A percentile compares a stretch with the other conserved stretches of the same genome.
phyloP scores from a whole-genome alignment of 1,140 invertebrate species.

The Aphaenogaster rudis region DNA sequence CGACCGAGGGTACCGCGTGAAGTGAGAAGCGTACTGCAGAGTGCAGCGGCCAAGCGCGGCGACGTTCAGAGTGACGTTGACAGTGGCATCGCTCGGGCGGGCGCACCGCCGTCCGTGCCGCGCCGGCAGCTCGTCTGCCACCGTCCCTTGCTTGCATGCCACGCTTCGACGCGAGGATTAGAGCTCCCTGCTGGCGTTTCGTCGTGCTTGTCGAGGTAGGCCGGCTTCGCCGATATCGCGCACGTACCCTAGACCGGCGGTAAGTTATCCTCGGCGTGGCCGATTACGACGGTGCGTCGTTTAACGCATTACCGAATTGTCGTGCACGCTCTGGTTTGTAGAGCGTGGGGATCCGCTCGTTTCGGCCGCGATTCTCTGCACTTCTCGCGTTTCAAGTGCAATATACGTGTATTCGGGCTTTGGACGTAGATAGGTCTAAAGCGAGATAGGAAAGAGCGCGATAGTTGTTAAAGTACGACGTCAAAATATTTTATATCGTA shows the following conservation, averaged over 20 bases:
- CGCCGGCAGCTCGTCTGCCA: constrained; percentile 4
- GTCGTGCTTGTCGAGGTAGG: constrained; percentile 57
- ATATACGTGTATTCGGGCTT: neutral
- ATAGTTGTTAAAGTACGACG: neutral
- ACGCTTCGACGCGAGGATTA: constrained; percentile 47
- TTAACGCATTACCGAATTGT: neutral
- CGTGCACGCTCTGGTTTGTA: neutral
- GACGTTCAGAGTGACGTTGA: neutral
- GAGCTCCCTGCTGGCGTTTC: constrained; percentile 31
- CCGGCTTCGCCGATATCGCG: constrained; percentile 58
- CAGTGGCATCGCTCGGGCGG: neutral
- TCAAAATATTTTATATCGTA: neutral
- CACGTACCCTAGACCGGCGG: constrained; percentile 66
- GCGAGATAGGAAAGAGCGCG: neutral
- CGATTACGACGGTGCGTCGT: neutral
- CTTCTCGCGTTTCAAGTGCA: neutral
- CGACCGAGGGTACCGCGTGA: neutral
- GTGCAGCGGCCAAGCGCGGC: neutral
- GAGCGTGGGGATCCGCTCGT: neutral
- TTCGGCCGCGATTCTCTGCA: neutral
- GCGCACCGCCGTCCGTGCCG: neutral
- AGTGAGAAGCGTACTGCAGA: neutral
- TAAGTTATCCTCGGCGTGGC: constrained; percentile 59
- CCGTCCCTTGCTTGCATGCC: constrained; percentile 58
- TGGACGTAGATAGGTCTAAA: neutral